Evolutionary conservation across 2,113 vertebrate genomes (phyloP).

Genomic region (Macrotis lagotis): DNA sequence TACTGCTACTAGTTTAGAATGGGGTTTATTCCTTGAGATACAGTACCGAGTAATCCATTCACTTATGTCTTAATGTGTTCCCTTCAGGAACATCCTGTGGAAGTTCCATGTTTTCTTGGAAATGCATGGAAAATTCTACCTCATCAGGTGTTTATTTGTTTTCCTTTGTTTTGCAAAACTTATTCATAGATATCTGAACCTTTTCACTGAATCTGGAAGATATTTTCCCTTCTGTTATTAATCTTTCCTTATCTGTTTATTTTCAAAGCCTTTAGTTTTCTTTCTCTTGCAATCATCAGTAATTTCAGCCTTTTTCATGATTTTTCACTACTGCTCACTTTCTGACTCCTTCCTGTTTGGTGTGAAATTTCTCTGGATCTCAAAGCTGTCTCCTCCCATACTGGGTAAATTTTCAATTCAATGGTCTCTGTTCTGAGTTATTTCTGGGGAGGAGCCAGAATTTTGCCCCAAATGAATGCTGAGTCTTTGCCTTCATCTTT

Average conservation of each 20-base stretch:
- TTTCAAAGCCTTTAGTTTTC: neutral
- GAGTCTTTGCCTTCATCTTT: neutral
- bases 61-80: neutral
- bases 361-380: neutral
- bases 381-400: neutral
- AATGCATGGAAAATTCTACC: neutral
- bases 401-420: neutral
- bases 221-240: neutral
- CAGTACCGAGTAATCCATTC: neutral
- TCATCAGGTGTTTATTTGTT: neutral
- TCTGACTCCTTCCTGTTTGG: neutral
- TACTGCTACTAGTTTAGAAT: neutral
- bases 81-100: neutral
- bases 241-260: conserved; percentile 29
- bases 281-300: neutral
- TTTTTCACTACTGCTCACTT: neutral
- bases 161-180: neutral
- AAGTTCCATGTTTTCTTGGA: neutral
- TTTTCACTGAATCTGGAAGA: neutral
- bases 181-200: neutral
- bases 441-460: neutral
- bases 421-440: neutral
- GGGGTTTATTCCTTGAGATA: neutral
- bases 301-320: neutral
- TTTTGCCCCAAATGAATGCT: neutral